phyloP scores from a whole-genome alignment of 2,113 vertebrate species.

The Myocastor coypus region DNA sequence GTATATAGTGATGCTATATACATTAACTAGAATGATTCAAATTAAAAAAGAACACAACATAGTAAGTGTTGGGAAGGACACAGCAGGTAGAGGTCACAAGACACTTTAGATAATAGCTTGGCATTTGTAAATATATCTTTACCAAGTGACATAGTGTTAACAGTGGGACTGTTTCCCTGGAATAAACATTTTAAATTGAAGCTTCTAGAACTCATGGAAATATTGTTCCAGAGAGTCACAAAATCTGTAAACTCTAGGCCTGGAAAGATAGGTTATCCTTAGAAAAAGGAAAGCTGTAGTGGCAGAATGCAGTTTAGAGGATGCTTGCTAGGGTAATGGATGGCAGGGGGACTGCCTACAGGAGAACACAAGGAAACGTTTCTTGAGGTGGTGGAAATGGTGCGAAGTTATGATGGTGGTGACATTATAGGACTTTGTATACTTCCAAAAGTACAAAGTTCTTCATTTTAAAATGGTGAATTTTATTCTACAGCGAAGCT shows the following conservation, averaged over 20 bases:
- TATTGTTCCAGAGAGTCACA: not conserved
- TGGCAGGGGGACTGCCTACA: not conserved
- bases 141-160: not conserved
- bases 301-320: not conserved
- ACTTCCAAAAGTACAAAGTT: not conserved
- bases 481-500: not conserved
- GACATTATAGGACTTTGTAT: not conserved
- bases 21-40: not conserved
- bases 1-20: not conserved
- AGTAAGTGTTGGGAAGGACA: not conserved
- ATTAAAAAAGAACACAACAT: not conserved
- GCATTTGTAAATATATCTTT: not conserved
- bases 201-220: not conserved
- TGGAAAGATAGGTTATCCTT: not conserved
- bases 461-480: not conserved
- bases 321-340: not conserved
- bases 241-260: not conserved
- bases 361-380: not conserved
- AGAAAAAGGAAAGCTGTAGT: not conserved
- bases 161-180: not conserved
- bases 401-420: not conserved
- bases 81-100: not conserved
- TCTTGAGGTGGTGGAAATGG: not conserved
- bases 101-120: not conserved
- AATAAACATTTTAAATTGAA: not conserved